Evolutionary conservation across 1,140 invertebrate species (phyloP).

Genomic region (Drosophila chauvacae): DNA sequence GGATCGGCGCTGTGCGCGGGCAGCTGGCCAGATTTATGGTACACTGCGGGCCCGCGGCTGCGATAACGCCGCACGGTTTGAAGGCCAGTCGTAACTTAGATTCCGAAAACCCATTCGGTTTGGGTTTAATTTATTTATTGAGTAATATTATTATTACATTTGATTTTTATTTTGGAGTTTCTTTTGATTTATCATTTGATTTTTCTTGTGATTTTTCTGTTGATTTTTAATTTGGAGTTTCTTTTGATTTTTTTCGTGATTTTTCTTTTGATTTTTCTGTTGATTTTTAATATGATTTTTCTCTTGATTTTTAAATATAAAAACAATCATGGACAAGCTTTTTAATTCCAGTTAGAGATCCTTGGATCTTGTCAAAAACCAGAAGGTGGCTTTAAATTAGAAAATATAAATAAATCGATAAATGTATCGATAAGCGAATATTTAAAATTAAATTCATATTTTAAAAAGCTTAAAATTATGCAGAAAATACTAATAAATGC

Average conservation of each 20-base stretch:
- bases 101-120: background rate
- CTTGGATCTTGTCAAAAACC: too few relatives aligned
- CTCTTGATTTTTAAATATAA: background rate
- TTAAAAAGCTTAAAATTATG: too few relatives aligned
- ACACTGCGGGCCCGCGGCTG: background rate
- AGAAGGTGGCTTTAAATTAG: too few relatives aligned
- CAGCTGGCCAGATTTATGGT: slow-evolving; percentile 18
- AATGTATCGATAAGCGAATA: too few relatives aligned
- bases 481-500: background rate
- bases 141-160: background rate
- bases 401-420: too few relatives aligned
- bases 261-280: background rate
- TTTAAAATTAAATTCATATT: too few relatives aligned
- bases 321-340: background rate
- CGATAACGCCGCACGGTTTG: slow-evolving; percentile 1
- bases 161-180: too few relatives aligned
- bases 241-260: background rate
- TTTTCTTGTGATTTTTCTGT: background rate
- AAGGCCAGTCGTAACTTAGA: background rate
- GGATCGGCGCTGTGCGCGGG: slow-evolving; percentile 11
- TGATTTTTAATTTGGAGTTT: too few relatives aligned
- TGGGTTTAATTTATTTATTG: background rate
- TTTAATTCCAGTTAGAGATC: background rate
- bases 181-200: background rate
- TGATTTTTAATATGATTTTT: background rate